A percentile compares a stretch with the other conserved stretches of the same genome.
Evolutionary conservation across 2,797 vertebrate species (phyloP).

Genomic region (Linurgus olivaceus): DNA sequence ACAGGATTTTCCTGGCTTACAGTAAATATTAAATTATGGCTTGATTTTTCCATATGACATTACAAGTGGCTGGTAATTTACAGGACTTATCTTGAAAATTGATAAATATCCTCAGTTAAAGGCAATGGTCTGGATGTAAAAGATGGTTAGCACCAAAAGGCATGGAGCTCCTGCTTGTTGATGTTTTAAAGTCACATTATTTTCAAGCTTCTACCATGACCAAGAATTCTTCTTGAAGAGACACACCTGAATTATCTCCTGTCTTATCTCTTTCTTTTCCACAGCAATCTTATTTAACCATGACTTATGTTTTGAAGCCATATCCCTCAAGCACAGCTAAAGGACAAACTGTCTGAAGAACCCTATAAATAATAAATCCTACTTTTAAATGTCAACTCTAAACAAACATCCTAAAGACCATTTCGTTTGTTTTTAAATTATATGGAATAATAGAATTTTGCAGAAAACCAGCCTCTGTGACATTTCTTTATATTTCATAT

Average conservation of each 20-base stretch:
- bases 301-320: not conserved
- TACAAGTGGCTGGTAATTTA: not conserved
- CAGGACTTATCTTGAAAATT: not conserved
- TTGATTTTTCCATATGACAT: not conserved
- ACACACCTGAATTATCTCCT: not conserved
- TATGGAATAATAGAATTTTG: conserved; percentile 18
- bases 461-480: not conserved
- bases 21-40: not conserved
- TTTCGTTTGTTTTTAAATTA: conserved; percentile 20
- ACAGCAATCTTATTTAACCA: not conserved
- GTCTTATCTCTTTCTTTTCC: not conserved
- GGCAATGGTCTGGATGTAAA: not conserved
- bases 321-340: not conserved
- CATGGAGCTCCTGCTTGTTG: not conserved
- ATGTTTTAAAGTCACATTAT: not conserved
- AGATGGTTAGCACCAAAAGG: not conserved
- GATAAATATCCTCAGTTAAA: not conserved
- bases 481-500: conserved; percentile 3
- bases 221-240: not conserved
- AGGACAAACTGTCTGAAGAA: not conserved
- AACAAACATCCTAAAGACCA: not conserved
- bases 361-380: not conserved
- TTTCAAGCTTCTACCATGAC: not conserved
- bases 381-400: conserved; percentile 37
- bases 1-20: not conserved